Evolutionary conservation across 2,888 invertebrate genomes (phyloP), one percentile per base, ranked within the genome.

Genomic region (Acanthosepion lycidas): DNA sequence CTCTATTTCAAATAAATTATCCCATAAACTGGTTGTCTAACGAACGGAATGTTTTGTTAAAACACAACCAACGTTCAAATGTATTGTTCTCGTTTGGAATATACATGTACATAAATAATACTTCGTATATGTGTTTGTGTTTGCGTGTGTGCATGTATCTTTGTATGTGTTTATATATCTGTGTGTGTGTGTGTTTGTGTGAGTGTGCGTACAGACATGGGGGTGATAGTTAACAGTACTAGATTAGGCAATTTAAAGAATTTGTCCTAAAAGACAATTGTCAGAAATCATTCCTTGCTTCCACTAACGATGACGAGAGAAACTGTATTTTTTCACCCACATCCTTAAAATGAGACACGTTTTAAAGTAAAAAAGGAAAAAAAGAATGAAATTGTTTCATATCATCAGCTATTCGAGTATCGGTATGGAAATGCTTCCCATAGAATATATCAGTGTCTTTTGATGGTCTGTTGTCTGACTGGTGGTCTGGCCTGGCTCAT

Each of bases 181-280:
- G n/a, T n/a, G n/a, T 78, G 78, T 78, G n/a, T n/a, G 78, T 15
- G n/a, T 3, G 59, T 59, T 26, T 6, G 59, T 59, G n/a, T 78
- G n/a, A 0, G 78, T n/a, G n/a, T 78, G 78, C n/a, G 3, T 12
- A 15, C n/a, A n/a, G 8, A 78, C 8, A 33, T 78, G n/a, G 78
- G 33, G 9, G 12, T 12, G 28, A 78, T 78, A n/a, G n/a, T 78
- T 78, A n/a, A n/a, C 78, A 18, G 18, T 33, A 78, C 12, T 78
- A n/a, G 78, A 78, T 78, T 2, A 15, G 78, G n/a, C n/a, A 78
- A 78, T 78, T 78, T 78, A 12, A 78, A 78, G 78, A 78, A 78
- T 78, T 78, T 78, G n/a, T 78, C 78, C 33, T 33, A 78, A 78
- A 78, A n/a, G n/a, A 78, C 78, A 78, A 78, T 78, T 78, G 78